These are phyloP conservation scores for Leptobrachium leishanense DNA, from an alignment of 2,113 vertebrate genomes.

Conservation along the genomic window DNA sequence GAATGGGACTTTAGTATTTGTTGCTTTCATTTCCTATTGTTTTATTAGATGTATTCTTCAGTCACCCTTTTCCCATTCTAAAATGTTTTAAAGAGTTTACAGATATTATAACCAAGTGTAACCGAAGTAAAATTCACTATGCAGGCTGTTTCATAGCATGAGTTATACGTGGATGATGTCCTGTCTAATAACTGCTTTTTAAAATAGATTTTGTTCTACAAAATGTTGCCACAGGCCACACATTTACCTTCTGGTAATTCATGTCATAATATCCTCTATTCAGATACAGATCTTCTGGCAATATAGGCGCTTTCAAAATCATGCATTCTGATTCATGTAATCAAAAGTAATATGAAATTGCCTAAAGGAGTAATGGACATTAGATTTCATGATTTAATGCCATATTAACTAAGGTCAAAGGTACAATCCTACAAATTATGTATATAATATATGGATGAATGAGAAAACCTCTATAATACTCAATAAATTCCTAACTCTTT, in stretches of 20 bases:
- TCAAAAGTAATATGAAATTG: slow-evolving; percentile 1
- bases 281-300: neutral
- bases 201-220: neutral
- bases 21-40: too few species aligned
- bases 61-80: too few species aligned
- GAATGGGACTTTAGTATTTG: too few species aligned
- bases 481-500: too few species aligned
- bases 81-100: too few species aligned
- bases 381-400: neutral
- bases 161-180: neutral
- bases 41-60: too few species aligned
- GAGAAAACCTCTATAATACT: too few species aligned
- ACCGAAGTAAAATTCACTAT: neutral
- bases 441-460: too few species aligned
- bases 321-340: neutral
- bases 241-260: neutral
- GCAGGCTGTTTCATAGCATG: neutral
- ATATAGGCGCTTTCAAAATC: neutral
- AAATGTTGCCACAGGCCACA: neutral
- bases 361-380: neutral
- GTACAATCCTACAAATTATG: neutral
- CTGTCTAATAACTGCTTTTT: neutral
- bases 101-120: too few species aligned
- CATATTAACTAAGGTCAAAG: neutral
- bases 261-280: neutral